Evolutionary conservation across 2,888 invertebrate species (phyloP).

Genomic region (Neoitamus cyanurus): DNA sequence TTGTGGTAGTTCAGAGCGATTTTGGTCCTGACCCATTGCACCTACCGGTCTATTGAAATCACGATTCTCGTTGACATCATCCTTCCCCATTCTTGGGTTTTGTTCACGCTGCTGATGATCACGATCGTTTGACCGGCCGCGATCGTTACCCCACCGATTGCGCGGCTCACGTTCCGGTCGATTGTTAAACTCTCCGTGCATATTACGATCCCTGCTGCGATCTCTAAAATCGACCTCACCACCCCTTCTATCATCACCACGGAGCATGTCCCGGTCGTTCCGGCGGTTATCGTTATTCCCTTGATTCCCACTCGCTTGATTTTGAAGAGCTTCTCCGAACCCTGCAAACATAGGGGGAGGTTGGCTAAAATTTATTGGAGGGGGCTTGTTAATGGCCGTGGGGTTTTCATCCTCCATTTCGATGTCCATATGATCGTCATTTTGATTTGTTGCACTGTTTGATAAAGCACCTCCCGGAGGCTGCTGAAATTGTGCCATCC

Average conservation of each 20-base stretch:
- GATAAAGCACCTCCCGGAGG: constrained; percentile 51
- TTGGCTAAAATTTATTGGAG: constrained; percentile 65
- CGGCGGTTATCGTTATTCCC: constrained; percentile 56
- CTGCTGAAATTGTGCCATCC: constrained; percentile 58
- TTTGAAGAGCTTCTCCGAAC: constrained; percentile 39
- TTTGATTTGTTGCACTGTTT: constrained; percentile 31
- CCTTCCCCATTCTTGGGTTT: constrained; percentile 63
- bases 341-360: constrained; percentile 55
- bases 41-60: constrained; percentile 53
- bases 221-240: constrained; percentile 51
- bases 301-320: not conserved
- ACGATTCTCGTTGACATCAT: constrained; percentile 69
- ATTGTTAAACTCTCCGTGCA: constrained; percentile 50
- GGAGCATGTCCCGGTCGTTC: constrained; percentile 61
- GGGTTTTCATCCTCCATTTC: constrained; percentile 74
- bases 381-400: constrained; percentile 50
- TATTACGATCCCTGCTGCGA: constrained; percentile 56
- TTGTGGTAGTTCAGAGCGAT: constrained; percentile 16
- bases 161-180: constrained; percentile 55
- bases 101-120: constrained; percentile 48
- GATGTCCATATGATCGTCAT: constrained; percentile 83
- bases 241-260: constrained; percentile 57
- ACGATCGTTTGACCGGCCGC: constrained; percentile 58
- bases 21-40: constrained; percentile 45
- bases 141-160: constrained; percentile 56